phyloP scores from a whole-genome alignment of 2,888 invertebrate genomes.

The Gastracanthus pulcherrimus region DNA sequence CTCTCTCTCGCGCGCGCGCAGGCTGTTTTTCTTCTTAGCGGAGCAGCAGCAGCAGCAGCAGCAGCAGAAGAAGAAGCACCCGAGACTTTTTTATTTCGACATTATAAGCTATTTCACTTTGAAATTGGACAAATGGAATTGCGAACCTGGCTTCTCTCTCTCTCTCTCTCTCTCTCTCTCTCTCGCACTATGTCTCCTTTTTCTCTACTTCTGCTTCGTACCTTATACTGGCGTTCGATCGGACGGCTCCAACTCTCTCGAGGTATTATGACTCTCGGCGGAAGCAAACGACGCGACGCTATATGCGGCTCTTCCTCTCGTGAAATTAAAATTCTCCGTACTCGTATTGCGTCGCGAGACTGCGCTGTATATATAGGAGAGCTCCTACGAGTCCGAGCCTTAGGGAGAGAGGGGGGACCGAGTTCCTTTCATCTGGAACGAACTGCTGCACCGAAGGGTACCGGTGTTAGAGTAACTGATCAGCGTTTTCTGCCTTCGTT shows the following conservation, averaged over 20 bases:
- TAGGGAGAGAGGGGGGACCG: not conserved
- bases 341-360: conserved; percentile 43
- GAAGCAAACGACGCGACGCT: not conserved
- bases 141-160: conserved; percentile 57
- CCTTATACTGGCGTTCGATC: not conserved
- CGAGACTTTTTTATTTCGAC: conserved; percentile 68
- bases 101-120: conserved; percentile 71
- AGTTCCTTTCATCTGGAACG: conserved; percentile 30
- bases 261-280: conserved; percentile 30
- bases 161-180: no score
- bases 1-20: not conserved
- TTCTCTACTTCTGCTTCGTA: not conserved
- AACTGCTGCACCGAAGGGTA: not conserved
- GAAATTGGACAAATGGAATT: conserved; percentile 72
- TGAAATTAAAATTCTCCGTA: conserved; percentile 53
- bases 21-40: conserved; percentile 11
- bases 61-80: conserved; percentile 6
- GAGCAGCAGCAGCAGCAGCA: not conserved
- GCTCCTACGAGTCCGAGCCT: not conserved
- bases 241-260: conserved; percentile 26
- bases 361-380: no score
- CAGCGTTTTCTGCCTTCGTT: not conserved
- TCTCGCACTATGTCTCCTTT: not conserved
- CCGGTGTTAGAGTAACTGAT: not conserved
- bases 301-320: not conserved